A percentile compares a stretch with the other conserved stretches of the same genome.
Conservation (phyloP, 1,140 invertebrate species). For the Penaeus vannamei region DNA sequence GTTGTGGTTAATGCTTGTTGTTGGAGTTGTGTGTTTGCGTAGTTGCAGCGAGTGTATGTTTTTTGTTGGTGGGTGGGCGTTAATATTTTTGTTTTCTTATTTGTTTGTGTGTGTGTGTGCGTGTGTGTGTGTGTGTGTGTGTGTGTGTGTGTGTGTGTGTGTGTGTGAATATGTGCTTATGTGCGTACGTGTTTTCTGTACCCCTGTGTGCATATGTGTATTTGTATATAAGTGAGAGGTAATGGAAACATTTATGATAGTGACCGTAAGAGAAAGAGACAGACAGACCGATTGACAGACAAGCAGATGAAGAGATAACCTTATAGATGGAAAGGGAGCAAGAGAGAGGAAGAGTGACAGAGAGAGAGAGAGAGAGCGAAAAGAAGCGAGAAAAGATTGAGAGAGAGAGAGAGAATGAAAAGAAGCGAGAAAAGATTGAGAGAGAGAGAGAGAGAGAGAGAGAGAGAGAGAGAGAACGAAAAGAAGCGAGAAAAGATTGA, state of each 20-base stretch:
- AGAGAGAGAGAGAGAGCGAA: background rate
- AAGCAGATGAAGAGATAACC: no score
- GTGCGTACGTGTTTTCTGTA: background rate
- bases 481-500: background rate
- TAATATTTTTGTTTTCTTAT: no score
- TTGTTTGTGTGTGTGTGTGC: no score
- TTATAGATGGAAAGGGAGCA: no score
- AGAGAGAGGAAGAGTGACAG: background rate
- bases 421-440: background rate
- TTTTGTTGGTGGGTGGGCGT: no score
- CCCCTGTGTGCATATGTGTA: background rate
- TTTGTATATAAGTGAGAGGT: background rate
- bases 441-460: background rate
- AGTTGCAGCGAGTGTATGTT: no score
- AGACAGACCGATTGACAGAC: background rate
- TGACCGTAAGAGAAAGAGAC: constrained; percentile 5
- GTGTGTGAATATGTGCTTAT: no score
- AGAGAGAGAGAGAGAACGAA: background rate
- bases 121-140: no score
- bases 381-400: background rate
- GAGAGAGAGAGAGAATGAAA: constrained; percentile 10
- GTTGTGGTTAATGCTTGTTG: no score
- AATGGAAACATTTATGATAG: background rate
- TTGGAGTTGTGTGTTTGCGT: no score
- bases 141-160: no score